Base-by-base conservation (phyloP, 2,888 invertebrate species). In the Zygaena filipendulae region DNA sequence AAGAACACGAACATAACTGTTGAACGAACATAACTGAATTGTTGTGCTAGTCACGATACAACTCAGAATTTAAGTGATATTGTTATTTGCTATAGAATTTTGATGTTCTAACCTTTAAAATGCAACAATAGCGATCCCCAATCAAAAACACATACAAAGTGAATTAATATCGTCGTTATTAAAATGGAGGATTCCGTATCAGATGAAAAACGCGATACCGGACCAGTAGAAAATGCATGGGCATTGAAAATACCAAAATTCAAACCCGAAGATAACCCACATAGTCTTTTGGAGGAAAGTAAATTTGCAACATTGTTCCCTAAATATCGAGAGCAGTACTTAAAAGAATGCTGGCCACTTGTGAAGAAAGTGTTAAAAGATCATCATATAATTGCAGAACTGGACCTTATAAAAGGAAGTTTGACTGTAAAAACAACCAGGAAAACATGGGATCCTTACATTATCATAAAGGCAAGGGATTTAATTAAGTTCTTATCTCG, bases 401-500 rank as follows among this genome's bases (percentile, higher is more conserved):
- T 98, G 38, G 97, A 98, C 72, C 80, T 96, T 2, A 84, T 97
- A 3, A 97, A 97, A 81, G 88, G 98, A 21, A 95, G 94, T 48
- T 92, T 99, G 90, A 87, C 88, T 1, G 99, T 99, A 0, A 85
- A 84, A 61, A 99, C 99, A 0, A 97, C 97, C 0, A 82, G 92
- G 29, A 97, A 97, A 81, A 98, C 98, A 1, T 99, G 95, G 95
- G 99, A 99, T 79, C 99, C 99, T 0, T 98, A 91, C 46, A 91
- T 97, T 29, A 93, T 99, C 23, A 84, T 99, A 13, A 98, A 98
- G 77, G 95, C 97, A 0, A 83, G 98, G 36, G 99, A 99, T 63
- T 84, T 98, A 80, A 92, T 99, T 47, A 97, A 96, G 63, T 75
- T 99, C 2, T 70, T 99, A 49, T 92, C 97, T 0, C 82, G 99